Evolutionary conservation across 2,113 vertebrate species (phyloP).

Genomic region (Aepyceros melampus): DNA sequence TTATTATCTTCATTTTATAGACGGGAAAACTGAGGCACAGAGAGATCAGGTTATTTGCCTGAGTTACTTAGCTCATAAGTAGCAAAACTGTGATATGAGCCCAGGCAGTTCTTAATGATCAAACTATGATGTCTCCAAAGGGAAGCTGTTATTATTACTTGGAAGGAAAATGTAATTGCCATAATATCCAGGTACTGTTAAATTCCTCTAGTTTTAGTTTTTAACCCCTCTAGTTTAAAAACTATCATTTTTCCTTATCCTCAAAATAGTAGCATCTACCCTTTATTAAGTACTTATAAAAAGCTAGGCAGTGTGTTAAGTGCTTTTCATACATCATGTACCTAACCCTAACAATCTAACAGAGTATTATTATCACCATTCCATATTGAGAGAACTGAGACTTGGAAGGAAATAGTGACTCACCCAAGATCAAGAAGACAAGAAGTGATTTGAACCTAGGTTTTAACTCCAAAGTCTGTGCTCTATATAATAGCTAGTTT

Average conservation of each 20-base stretch:
- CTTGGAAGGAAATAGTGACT: neutral
- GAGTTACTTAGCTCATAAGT: neutral
- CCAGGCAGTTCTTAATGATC: neutral
- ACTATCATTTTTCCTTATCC: neutral
- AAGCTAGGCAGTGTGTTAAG: neutral
- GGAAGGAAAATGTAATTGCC: neutral
- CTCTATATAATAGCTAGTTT: neutral
- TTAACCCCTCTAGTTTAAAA: neutral
- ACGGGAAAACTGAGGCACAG: constrained; percentile 8
- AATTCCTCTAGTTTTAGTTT: neutral
- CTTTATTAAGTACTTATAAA: constrained; percentile 28
- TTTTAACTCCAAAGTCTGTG: neutral
- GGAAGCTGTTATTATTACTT: neutral
- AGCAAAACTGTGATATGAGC: neutral
- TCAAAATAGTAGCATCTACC: neutral
- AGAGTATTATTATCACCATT: neutral
- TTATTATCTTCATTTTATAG: neutral
- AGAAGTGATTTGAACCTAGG: neutral
- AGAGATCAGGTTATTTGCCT: neutral
- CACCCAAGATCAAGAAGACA: neutral
- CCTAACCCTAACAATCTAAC: neutral
- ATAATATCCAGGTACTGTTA: neutral
- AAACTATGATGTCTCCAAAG: constrained; percentile 7
- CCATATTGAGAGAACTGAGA: neutral
- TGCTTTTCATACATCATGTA: neutral